Conservation (phyloP, 2,113 vertebrate species). For the Thalassarche chlororhynchos region DNA sequence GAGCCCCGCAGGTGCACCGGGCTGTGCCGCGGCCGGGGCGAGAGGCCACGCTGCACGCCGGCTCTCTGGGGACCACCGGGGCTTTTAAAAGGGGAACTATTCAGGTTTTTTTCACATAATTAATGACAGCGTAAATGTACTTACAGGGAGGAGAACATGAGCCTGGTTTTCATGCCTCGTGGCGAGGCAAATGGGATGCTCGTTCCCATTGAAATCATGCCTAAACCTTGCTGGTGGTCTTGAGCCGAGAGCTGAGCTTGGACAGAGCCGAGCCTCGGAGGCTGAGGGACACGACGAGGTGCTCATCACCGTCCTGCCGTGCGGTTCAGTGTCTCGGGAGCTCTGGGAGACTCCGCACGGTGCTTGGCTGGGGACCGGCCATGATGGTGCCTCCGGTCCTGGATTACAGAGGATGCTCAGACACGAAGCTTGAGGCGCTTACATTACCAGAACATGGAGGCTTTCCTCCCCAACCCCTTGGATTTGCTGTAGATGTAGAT, state of each 20-base stretch:
- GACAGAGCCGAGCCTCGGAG: not conserved
- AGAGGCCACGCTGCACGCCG: not conserved
- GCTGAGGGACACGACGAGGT: accelerated
- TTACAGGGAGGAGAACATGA: accelerated
- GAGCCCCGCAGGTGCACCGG: not conserved
- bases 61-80: not conserved
- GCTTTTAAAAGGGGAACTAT: not conserved
- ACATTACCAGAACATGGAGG: accelerated
- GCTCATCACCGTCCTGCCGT: accelerated
- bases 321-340: accelerated
- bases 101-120: not conserved
- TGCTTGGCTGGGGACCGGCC: accelerated
- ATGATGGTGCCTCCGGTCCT: accelerated
- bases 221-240: not conserved
- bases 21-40: not conserved
- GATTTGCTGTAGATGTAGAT: not conserved
- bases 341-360: accelerated
- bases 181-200: not conserved
- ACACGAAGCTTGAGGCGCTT: accelerated
- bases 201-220: accelerated
- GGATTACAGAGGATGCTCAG: not conserved
- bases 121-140: not conserved
- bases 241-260: not conserved
- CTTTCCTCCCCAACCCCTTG: not conserved
- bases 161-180: not conserved